phyloP scores from a whole-genome alignment of 2,113 vertebrate species.

The Anoura caudifer region DNA sequence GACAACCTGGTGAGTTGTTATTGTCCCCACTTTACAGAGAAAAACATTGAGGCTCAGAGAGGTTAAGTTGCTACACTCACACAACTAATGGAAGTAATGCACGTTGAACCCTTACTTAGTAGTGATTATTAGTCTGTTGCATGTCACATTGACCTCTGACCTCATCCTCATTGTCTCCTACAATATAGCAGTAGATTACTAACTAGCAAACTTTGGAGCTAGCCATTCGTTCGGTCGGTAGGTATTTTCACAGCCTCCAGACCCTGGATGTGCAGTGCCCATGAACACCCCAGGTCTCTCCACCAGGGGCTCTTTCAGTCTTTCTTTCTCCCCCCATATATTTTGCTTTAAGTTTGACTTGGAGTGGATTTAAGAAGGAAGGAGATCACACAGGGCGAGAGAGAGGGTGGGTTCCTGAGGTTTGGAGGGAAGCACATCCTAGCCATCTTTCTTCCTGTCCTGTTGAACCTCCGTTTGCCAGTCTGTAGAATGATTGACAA shows the following conservation, averaged over 20 bases:
- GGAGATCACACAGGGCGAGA: not conserved
- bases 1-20: not conserved
- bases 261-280: not conserved
- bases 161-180: not conserved
- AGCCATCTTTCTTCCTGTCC: not conserved
- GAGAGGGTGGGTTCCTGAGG: not conserved
- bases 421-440: not conserved
- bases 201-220: not conserved
- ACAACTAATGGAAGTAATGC: not conserved
- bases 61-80: not conserved
- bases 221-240: not conserved
- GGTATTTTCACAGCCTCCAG: not conserved
- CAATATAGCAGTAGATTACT: not conserved
- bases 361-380: not conserved
- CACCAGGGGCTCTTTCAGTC: not conserved
- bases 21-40: not conserved
- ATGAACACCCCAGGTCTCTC: fast-evolving
- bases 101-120: not conserved
- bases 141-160: not conserved
- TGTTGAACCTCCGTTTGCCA: not conserved
- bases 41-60: not conserved
- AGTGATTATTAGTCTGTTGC: not conserved
- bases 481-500: not conserved
- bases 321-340: not conserved
- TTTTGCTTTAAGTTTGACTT: not conserved